Conservation (phyloP, 2,113 vertebrate genomes). For the Labeo catla region DNA sequence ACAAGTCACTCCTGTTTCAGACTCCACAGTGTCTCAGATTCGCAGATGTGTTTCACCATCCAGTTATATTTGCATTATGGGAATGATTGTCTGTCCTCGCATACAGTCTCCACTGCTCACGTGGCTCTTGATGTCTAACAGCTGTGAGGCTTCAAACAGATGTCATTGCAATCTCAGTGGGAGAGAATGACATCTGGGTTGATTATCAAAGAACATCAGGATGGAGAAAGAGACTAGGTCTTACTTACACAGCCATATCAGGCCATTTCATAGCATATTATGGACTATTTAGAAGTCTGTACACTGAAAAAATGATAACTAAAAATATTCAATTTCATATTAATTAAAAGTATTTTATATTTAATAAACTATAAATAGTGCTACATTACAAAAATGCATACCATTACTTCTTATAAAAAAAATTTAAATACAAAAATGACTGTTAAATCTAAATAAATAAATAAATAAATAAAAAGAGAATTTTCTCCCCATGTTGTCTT, state of each 20-base stretch:
- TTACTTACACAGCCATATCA: not conserved
- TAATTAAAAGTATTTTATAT: no score
- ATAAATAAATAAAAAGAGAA: no score
- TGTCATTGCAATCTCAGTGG: constrained; percentile 36
- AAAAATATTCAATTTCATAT: no score
- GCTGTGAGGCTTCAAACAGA: constrained; percentile 70
- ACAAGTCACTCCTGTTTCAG: not conserved
- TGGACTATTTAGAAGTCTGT: not conserved
- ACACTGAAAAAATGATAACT: not conserved
- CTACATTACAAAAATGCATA: no score
- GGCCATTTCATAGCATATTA: not conserved
- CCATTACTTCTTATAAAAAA: not conserved
- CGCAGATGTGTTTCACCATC: not conserved
- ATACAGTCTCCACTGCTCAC: not conserved
- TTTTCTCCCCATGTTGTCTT: no score
- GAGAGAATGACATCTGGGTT: constrained; percentile 25
- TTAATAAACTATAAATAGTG: not conserved
- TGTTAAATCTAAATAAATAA: not conserved
- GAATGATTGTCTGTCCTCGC: not conserved
- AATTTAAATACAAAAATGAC: not conserved
- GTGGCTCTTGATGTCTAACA: constrained; percentile 46
- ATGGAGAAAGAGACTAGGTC: not conserved
- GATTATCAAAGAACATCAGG: not conserved
- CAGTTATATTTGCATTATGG: not conserved
- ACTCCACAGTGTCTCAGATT: not conserved